Evolutionary conservation across 2,888 invertebrate species (phyloP), one percentile per base, ranked within the genome.

Genomic region (Spisula subtruncata): DNA sequence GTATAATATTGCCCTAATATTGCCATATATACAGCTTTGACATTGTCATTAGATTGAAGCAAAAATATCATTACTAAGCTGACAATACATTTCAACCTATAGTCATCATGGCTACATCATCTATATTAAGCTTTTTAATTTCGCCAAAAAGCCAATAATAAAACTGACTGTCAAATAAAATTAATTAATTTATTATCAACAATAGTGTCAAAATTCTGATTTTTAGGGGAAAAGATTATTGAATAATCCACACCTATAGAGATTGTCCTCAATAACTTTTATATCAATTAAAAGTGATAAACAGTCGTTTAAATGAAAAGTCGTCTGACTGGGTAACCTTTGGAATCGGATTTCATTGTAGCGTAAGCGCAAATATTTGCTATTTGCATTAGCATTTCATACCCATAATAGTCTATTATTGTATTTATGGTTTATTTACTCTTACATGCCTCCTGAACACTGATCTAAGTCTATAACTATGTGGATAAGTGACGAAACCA

Each of bases 401-500:
- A 75, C 35, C 35, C 5, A 32, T 18, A 35, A 75, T 75, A 35
- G 75, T 18, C 75, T 16, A 32, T 75, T 75, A 75, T 75, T 75
- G 35, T 75, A 18, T 75, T 75, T 75, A 75, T 35, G 35, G 35
- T 35, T 75, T 75, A 75, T 75, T 75, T 75, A 75, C 75, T 35
- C 29, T 75, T 75, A 18, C 75, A 75, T 35, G 16, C 75, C 75
- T 29, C 25, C 41, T 18, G 18, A 32, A 75, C 35, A 35, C 35
- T 16, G 75, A 75, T 75, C 32, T 66, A 75, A 32, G 75, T 75
- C 18, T 66, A 25, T 66, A 66, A 66, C 25, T 66, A 66, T 25
- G 25, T 66, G 60, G 85, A 48, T 85, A 75, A 79, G 54, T 51
- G 54, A 85, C 80, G 54, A 20, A 75, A 46, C 79, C n/a, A 56